Evolutionary conservation across 2,113 vertebrate species (phyloP).

Genomic region (Cinclus mexicanus): DNA sequence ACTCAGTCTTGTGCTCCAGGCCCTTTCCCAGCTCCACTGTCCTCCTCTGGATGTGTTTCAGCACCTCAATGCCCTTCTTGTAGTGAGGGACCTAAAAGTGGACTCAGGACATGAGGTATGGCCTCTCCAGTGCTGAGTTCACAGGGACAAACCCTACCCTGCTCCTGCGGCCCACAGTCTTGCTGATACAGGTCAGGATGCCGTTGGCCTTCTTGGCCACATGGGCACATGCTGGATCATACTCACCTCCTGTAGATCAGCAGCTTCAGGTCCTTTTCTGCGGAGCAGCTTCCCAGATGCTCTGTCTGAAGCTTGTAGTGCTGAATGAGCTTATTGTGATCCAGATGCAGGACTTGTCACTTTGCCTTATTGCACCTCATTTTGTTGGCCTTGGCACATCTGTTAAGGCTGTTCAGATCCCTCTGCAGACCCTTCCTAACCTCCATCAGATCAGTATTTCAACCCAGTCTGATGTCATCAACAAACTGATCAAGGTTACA

Average conservation of each 20-base stretch:
- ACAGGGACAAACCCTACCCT: neutral
- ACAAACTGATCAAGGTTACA: neutral
- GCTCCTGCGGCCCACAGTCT: neutral
- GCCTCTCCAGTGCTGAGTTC: neutral
- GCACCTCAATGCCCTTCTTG: neutral
- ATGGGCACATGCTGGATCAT: neutral
- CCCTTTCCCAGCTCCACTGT: neutral
- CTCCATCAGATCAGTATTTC: neutral
- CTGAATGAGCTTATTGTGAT: neutral
- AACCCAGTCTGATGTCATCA: neutral
- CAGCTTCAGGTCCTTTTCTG: neutral
- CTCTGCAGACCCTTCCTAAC: neutral
- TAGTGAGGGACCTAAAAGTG: neutral
- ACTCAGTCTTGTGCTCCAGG: neutral
- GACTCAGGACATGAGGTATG: neutral
- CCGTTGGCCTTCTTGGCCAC: neutral
- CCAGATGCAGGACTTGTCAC: rapidly evolving
- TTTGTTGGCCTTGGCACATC: neutral
- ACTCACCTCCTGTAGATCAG: neutral
- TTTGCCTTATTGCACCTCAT: neutral
- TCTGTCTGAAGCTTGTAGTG: neutral
- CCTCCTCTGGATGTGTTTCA: rapidly evolving
- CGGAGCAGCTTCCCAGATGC: neutral
- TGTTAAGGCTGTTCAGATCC: neutral
- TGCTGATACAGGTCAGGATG: neutral